phyloP scores from a whole-genome alignment of 2,113 vertebrate genomes.

The Glaucidium brasilianum region DNA sequence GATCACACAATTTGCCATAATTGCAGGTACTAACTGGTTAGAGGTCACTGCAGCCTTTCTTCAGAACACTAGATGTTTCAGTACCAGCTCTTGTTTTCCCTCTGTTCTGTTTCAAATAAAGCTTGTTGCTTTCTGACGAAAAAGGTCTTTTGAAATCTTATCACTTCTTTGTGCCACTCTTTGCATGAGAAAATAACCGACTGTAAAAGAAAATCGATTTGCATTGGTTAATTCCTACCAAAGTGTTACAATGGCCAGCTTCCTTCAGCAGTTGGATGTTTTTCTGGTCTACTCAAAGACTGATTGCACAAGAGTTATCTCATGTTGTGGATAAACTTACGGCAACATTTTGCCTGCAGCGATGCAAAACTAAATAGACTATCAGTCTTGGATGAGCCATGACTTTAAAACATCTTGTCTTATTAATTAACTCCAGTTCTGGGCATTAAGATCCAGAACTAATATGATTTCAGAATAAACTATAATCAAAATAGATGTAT shows the following conservation, averaged over 20 bases:
- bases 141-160: not conserved
- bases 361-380: not conserved
- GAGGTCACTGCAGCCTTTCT: not conserved
- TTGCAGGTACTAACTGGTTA: not conserved
- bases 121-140: not conserved
- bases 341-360: not conserved
- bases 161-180: fast-evolving
- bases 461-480: not conserved
- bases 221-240: not conserved
- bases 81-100: not conserved
- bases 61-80: not conserved
- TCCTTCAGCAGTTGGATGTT: not conserved
- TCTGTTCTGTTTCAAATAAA: not conserved
- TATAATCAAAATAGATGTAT: not conserved
- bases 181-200: not conserved
- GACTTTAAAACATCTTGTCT: not conserved
- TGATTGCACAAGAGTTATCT: not conserved
- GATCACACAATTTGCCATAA: not conserved
- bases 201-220: not conserved
- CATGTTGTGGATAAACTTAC: fast-evolving
- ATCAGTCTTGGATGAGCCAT: fast-evolving
- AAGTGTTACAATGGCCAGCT: fast-evolving
- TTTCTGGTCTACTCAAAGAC: not conserved
- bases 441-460: not conserved
- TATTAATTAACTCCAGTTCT: not conserved